Evolutionary conservation across 2,113 vertebrate genomes (phyloP).

Genomic region (Desmodus rotundus): DNA sequence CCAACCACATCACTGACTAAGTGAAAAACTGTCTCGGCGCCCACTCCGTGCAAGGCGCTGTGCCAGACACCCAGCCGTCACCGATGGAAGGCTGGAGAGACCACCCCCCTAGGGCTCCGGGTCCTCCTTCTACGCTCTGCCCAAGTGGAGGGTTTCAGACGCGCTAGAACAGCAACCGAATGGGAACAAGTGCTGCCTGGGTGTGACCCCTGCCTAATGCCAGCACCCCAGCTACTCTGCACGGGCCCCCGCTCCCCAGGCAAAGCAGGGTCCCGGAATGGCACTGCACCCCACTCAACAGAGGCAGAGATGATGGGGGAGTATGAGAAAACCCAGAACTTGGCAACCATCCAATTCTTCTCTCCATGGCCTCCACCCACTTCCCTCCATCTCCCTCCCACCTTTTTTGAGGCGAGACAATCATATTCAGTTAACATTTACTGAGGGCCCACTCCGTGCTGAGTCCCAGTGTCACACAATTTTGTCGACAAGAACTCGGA

Average conservation of each 20-base stretch:
- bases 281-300: accelerated
- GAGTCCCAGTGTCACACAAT: not conserved
- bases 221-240: not conserved
- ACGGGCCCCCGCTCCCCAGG: not conserved
- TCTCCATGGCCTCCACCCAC: not conserved
- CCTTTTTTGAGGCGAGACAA: not conserved
- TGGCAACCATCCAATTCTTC: not conserved
- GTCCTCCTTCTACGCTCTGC: not conserved
- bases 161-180: not conserved
- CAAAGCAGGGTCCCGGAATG: not conserved
- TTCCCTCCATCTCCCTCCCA: not conserved
- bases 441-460: not conserved
- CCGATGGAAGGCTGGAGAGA: not conserved
- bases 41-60: not conserved
- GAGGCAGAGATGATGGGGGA: not conserved
- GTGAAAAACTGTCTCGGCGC: not conserved
- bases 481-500: not conserved
- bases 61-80: not conserved
- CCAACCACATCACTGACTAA: not conserved
- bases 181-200: not conserved
- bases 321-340: not conserved
- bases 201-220: not conserved
- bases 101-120: accelerated
- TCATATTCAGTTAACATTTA: not conserved
- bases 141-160: not conserved